Evolutionary conservation across 2,113 vertebrate genomes (phyloP).

Genomic region (Entomyzon cyanotis): DNA sequence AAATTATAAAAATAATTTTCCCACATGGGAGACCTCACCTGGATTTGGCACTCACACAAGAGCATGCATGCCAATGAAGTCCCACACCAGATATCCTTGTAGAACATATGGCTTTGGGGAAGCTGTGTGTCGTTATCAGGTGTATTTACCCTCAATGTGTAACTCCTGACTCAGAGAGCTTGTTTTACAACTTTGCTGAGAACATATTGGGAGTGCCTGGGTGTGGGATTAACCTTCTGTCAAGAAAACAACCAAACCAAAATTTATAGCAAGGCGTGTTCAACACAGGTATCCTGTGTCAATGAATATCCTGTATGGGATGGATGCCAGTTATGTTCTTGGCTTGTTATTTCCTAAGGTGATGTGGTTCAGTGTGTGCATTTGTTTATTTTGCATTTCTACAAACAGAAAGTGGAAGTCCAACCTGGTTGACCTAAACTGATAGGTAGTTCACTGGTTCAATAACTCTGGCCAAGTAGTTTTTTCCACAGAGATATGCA

Average conservation of each 20-base stretch:
- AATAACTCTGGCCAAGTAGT: not conserved
- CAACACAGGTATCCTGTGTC: not conserved
- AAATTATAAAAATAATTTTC: not conserved
- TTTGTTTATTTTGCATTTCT: not conserved
- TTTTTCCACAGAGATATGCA: not conserved
- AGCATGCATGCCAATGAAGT: not conserved
- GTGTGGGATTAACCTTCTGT: slow-evolving; percentile 21
- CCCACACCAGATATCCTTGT: not conserved
- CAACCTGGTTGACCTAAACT: not conserved
- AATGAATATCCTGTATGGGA: not conserved
- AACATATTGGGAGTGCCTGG: slow-evolving; percentile 41
- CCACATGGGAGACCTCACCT: not conserved
- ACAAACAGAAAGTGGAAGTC: slow-evolving; percentile 38
- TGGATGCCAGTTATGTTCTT: not conserved
- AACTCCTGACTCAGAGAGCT: slow-evolving; percentile 45
- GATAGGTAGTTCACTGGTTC: not conserved
- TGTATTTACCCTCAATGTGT: not conserved
- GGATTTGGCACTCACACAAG: not conserved
- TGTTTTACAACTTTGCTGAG: slow-evolving; percentile 26
- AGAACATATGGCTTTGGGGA: not conserved
- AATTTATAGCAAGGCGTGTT: slow-evolving; percentile 24
- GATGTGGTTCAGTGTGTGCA: not conserved
- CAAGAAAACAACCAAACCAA: slow-evolving; percentile 18
- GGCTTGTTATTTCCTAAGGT: not conserved
- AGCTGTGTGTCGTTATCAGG: not conserved